A percentile compares a stretch with the other conserved stretches of the same genome.
These are phyloP conservation scores for Aporophyla lueneburgensis DNA, from an alignment of 2,888 invertebrate genomes.

Conservation along the genomic window DNA sequence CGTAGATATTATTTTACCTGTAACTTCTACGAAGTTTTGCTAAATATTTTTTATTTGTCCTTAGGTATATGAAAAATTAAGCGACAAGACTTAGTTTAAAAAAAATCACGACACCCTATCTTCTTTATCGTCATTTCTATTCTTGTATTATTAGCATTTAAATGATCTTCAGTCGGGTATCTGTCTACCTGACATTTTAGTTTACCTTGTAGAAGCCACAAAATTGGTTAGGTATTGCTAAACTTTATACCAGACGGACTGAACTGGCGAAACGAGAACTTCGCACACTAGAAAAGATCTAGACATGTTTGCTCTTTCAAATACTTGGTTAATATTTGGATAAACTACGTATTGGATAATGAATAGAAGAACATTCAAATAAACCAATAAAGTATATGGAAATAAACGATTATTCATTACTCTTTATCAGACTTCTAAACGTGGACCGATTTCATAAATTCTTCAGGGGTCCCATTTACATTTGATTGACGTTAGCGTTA, in stretches of 20 bases:
- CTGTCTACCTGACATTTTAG: neutral
- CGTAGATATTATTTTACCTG: neutral
- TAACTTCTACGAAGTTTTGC: too few species aligned
- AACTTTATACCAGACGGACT: neutral
- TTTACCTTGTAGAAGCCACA: constrained; percentile 8
- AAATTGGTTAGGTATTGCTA: constrained; percentile 17
- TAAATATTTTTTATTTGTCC: too few species aligned
- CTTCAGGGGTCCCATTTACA: too few species aligned
- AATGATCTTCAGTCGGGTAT: neutral
- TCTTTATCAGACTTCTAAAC: too few species aligned
- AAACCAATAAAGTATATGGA: too few species aligned
- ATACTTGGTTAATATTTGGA: neutral
- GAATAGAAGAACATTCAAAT: neutral
- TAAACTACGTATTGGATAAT: neutral
- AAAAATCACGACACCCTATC: neutral
- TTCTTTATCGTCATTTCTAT: neutral
- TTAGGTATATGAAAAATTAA: neutral
- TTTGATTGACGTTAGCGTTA: too few species aligned
- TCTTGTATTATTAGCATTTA: neutral
- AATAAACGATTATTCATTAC: too few species aligned
- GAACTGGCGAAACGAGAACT: neutral
- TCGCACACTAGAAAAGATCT: constrained; percentile 23
- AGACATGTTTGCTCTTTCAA: neutral
- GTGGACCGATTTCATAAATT: too few species aligned
- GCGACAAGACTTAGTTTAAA: neutral